These are phyloP conservation scores for Uria aalge DNA, from an alignment of 2,113 vertebrate genomes.

Conservation along the genomic window DNA sequence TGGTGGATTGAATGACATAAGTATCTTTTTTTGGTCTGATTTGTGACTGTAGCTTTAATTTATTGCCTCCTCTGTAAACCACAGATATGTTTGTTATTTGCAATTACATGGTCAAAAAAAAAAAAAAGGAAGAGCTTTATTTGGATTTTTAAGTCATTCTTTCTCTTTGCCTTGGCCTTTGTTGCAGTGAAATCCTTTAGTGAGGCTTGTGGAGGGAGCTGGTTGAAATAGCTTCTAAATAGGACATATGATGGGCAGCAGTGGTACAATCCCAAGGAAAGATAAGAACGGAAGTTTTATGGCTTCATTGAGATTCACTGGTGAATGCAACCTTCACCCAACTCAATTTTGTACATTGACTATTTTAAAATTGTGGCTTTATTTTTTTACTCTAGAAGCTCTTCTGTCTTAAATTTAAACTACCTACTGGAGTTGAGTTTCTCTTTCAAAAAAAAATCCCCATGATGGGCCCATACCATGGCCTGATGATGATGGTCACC, in stretches of 20 bases:
- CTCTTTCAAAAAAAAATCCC: background rate
- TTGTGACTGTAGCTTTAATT: constrained; percentile 23
- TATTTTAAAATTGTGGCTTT: background rate
- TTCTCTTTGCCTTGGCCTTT: background rate
- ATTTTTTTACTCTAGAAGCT: background rate
- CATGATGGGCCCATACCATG: background rate
- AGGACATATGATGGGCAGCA: rapidly evolving
- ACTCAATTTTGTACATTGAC: rapidly evolving
- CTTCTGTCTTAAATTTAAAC: background rate
- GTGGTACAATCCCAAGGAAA: background rate
- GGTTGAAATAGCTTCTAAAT: background rate
- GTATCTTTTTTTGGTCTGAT: constrained; percentile 32
- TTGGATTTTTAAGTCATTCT: constrained; percentile 33
- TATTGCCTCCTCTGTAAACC: constrained; percentile 42
- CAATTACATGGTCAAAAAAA: background rate
- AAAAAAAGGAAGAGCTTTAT: background rate
- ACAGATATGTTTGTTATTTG: constrained; percentile 57
- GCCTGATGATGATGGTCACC: background rate
- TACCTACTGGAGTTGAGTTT: background rate
- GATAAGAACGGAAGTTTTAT: background rate
- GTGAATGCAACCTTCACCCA: background rate
- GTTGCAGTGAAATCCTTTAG: background rate
- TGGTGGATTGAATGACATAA: constrained; percentile 34
- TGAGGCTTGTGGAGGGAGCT: background rate
- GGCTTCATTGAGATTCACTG: background rate